A percentile compares a stretch with the other conserved stretches of the same genome.
Conservation (phyloP, 2,797 vertebrate genomes). For the Anas bernieri region DNA sequence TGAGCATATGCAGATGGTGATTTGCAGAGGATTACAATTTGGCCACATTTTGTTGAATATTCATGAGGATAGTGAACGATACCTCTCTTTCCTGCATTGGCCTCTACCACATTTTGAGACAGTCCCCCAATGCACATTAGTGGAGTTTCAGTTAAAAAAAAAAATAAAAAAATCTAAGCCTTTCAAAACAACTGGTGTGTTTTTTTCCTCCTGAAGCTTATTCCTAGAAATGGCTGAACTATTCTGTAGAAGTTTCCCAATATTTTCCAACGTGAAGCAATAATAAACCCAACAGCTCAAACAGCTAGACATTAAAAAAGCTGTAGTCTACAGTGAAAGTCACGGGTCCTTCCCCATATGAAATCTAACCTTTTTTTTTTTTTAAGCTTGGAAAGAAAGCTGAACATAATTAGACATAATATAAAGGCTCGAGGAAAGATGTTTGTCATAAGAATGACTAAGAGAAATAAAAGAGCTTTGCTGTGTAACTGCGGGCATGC, state of each 20-base stretch:
- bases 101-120: constrained; percentile 55
- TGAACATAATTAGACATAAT: background rate
- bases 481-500: background rate
- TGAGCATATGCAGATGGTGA: constrained; percentile 69
- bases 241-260: background rate
- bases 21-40: constrained; percentile 73
- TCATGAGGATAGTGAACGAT: constrained; percentile 71
- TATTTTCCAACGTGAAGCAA: background rate
- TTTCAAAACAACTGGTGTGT: constrained; percentile 15
- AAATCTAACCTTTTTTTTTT: background rate
- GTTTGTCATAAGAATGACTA: background rate
- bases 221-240: background rate
- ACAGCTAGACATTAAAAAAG: background rate
- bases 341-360: background rate
- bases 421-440: background rate
- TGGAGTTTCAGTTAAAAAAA: constrained; percentile 18
- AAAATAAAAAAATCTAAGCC: background rate
- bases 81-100: constrained; percentile 61
- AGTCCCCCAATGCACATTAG: constrained; percentile 34
- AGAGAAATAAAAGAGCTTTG: background rate
- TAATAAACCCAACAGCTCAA: background rate
- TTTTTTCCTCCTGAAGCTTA: background rate
- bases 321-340: background rate
- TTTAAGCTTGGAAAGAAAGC: background rate
- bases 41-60: constrained; percentile 72